Evolutionary conservation across 2,888 invertebrate species (phyloP).

Genomic region (Synanthedon vespiformis): DNA sequence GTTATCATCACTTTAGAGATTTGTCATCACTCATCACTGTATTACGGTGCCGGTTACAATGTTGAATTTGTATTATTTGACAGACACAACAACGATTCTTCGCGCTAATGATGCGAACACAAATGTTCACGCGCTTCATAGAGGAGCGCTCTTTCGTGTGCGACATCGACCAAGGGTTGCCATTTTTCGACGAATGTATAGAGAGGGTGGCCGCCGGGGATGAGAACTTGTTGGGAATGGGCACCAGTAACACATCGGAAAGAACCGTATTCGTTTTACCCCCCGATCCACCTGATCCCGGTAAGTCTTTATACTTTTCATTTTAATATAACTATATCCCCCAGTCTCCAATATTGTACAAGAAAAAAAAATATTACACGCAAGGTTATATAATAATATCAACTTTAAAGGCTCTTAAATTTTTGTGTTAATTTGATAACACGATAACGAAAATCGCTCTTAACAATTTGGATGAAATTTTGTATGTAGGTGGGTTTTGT

Average conservation of each 20-base stretch:
- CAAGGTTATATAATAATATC: no score
- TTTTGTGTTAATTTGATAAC: no score
- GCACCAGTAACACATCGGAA: slow-evolving; percentile 83
- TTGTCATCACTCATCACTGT: no score
- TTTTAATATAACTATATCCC: no score
- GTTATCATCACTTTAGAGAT: no score
- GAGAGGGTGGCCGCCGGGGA: slow-evolving; percentile 75
- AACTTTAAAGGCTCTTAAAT: no score
- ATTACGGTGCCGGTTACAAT: no score
- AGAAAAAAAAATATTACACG: no score
- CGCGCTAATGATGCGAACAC: slow-evolving; percentile 89
- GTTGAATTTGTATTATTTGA: slow-evolving; percentile 6
- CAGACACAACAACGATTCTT: slow-evolving; percentile 89
- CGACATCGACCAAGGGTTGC: slow-evolving; percentile 95
- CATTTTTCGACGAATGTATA: slow-evolving; percentile 93
- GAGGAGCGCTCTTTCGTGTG: slow-evolving; percentile 98
- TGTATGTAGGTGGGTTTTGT: no score
- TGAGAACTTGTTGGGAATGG: slow-evolving; percentile 83
- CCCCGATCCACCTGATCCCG: slow-evolving; percentile 78
- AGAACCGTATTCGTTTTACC: slow-evolving; percentile 95
- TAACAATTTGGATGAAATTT: no score
- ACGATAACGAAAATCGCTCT: no score
- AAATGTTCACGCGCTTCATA: slow-evolving; percentile 98
- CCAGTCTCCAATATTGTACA: no score
- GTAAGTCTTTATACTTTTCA: slow-evolving; percentile 16